Conservation (phyloP, 2,797 vertebrate species). For the Alca torda region DNA sequence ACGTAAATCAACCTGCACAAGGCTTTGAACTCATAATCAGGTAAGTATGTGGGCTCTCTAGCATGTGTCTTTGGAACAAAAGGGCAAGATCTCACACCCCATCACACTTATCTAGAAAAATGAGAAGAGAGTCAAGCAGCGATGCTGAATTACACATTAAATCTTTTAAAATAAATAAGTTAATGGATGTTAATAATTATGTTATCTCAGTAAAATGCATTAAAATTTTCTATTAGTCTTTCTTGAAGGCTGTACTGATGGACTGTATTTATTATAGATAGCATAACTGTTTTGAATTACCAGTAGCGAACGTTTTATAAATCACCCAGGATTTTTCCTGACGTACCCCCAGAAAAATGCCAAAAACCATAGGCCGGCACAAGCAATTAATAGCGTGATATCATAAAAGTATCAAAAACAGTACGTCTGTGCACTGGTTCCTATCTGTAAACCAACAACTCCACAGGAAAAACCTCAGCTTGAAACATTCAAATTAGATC, state of each 20-base stretch:
- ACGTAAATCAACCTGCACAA: conserved; percentile 29
- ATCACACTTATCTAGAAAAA: conserved; percentile 47
- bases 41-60: not conserved
- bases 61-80: conserved; percentile 29
- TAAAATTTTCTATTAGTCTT: conserved; percentile 23
- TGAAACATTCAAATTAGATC: conserved; percentile 70
- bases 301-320: not conserved
- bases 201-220: conserved; percentile 42
- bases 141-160: not conserved
- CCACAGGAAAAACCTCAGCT: conserved; percentile 55
- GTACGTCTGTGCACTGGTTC: conserved; percentile 18
- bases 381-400: conserved; percentile 65
- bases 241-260: conserved; percentile 6
- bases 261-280: conserved; percentile 20
- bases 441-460: conserved; percentile 56
- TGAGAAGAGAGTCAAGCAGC: not conserved
- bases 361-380: not conserved
- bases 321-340: not conserved
- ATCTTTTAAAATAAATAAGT: conserved; percentile 35
- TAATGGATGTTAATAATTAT: conserved; percentile 56
- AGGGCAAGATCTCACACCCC: conserved; percentile 25
- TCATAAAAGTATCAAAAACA: conserved; percentile 44
- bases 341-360: conserved; percentile 6
- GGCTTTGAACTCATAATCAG: conserved; percentile 54
- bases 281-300: conserved; percentile 39